Evolutionary conservation across 2,797 vertebrate genomes (phyloP).

Genomic region (Coendou prehensilis): DNA sequence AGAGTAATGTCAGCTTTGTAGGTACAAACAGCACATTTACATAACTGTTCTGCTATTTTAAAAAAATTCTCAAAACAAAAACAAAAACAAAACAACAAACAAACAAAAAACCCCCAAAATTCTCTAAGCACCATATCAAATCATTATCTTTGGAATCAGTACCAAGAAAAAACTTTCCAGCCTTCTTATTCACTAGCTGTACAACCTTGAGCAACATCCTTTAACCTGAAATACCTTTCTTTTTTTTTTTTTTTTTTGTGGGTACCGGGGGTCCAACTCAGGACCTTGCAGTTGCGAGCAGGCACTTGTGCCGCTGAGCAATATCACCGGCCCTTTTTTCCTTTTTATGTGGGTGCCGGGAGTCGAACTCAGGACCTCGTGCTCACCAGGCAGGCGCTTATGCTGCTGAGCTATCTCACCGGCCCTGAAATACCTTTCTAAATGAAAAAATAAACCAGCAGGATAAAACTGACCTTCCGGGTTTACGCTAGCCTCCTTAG

Average conservation of each 20-base stretch:
- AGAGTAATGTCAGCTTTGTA: background rate
- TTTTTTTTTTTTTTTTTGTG: no score
- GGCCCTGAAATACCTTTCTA: slow-evolving; percentile 13
- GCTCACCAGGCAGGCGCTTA: no score
- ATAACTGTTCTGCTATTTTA: background rate
- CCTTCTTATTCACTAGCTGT: background rate
- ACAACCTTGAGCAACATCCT: background rate
- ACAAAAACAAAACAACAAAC: no score
- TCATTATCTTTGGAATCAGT: background rate
- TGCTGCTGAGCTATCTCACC: no score
- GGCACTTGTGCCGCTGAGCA: no score
- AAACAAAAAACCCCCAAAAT: background rate
- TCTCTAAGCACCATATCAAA: slow-evolving; percentile 1
- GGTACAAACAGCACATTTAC: background rate
- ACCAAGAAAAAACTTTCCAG: background rate
- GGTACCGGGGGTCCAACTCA: no score
- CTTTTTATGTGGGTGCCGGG: no score
- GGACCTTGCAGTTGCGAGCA: no score
- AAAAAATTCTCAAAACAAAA: background rate
- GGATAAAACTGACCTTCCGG: background rate
- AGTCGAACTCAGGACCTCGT: no score
- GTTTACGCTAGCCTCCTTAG: background rate
- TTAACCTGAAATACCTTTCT: slow-evolving; percentile 46
- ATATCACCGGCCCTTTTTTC: no score
- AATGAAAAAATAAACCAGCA: slow-evolving; percentile 9